Evolutionary conservation across 2,888 invertebrate genomes (phyloP).

Genomic region (Stenotaenia linearis): DNA sequence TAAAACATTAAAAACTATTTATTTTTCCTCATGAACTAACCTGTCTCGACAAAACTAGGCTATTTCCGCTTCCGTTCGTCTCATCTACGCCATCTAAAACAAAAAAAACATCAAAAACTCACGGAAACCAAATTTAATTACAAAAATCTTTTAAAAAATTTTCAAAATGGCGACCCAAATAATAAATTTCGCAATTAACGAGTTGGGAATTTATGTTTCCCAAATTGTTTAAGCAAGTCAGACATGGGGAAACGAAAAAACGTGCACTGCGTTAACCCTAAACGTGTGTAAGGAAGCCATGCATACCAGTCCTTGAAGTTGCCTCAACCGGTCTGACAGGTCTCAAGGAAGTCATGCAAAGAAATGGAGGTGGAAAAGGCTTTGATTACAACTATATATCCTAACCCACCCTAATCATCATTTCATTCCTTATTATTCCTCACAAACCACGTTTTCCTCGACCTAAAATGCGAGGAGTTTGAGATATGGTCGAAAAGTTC

Average conservation of each 20-base stretch:
- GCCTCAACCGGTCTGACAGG: constrained; percentile 7
- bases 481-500: no score
- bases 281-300: constrained; percentile 23
- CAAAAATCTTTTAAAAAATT: neutral
- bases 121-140: neutral
- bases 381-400: neutral
- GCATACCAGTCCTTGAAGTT: constrained; percentile 18
- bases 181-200: neutral
- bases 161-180: neutral
- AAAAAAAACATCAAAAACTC: neutral
- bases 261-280: constrained; percentile 21
- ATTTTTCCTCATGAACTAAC: neutral
- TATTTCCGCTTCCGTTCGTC: neutral
- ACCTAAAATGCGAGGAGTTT: neutral
- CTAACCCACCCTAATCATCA: neutral
- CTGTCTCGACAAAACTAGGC: neutral
- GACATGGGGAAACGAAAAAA: neutral
- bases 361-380: constrained; percentile 6
- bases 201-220: neutral
- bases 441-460: constrained; percentile 4
- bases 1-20: neutral
- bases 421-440: neutral
- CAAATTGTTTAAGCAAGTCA: neutral
- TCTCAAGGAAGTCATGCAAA: constrained; percentile 12
- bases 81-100: neutral